phyloP scores from a whole-genome alignment of 2,797 vertebrate species.

The Argya squamiceps region DNA sequence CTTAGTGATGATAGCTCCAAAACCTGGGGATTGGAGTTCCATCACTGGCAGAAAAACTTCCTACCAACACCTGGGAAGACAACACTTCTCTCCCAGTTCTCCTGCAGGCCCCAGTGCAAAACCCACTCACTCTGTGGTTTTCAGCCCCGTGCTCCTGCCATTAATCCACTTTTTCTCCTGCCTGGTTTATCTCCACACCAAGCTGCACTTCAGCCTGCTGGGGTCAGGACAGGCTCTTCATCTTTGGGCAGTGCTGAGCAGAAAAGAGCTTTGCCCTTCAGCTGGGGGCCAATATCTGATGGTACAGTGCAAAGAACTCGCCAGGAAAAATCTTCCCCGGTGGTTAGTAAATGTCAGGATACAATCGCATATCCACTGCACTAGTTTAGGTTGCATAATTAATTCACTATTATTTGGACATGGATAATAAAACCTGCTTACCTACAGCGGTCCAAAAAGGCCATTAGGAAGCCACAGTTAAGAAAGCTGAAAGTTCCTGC shows the following conservation, averaged over 20 bases:
- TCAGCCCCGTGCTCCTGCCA: neutral
- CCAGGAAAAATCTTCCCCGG: neutral
- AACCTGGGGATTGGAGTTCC: neutral
- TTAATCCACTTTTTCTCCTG: neutral
- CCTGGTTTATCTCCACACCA: neutral
- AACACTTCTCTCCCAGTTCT: neutral
- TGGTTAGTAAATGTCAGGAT: neutral
- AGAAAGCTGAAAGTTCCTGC: slow-evolving; percentile 37
- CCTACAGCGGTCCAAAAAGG: slow-evolving; percentile 16
- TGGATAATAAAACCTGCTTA: slow-evolving; percentile 24
- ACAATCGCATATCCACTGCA: neutral
- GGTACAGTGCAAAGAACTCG: fast-evolving
- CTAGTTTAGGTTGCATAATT: neutral
- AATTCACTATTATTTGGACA: slow-evolving; percentile 22
- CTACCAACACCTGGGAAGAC: neutral
- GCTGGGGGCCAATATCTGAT: neutral
- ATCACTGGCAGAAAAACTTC: neutral
- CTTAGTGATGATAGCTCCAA: neutral
- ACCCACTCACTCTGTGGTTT: fast-evolving
- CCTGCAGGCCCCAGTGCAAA: neutral
- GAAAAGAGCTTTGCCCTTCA: neutral
- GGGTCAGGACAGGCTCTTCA: neutral
- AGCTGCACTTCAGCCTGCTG: neutral
- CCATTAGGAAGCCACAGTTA: slow-evolving; percentile 33
- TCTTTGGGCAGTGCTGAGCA: neutral